Evolutionary conservation across 92 coral and sea anemone genomes (phyloP), one percentile per base, ranked within the genome.

Genomic region (Diadumene lineata): DNA sequence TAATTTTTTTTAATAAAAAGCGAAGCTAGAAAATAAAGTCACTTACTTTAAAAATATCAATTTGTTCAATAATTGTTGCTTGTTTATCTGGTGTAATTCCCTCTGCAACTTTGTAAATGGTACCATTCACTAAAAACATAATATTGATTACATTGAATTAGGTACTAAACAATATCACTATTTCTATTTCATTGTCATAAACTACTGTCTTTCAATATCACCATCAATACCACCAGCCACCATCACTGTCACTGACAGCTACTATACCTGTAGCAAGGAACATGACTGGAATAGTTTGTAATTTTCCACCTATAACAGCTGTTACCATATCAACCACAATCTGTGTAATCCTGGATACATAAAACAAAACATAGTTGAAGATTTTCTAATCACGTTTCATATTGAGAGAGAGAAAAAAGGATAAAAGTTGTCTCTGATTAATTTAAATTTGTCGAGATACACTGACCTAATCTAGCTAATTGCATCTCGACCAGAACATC

Each of bases 81-180:
- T 66, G 70, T 30, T 66, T 66, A 32, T 43, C 70, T 22, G 70
- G 43, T 15, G 88, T 34, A 34, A 71, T 24, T 21, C 82, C 82
- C 69, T 77, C 64, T 43, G 83, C 89, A 43, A 90, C 74, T 73
- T 90, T 90, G 75, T 80, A 84, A 31, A 90, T 81, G 6, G 96
- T 87, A 22, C 96, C 96, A 66, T 90, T 90, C 30, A 74, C 96
- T 90, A 68, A 10, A 31, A 73, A 21, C 11, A 38, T 38, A n/a
- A n/a, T n/a, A n/a, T n/a, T n/a, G n/a, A n/a, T n/a, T n/a, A n/a
- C n/a, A n/a, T n/a, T n/a, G n/a, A n/a, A n/a, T n/a, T n/a, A n/a
- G n/a, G n/a, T n/a, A n/a, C n/a, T n/a, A n/a, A n/a, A n/a, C n/a
- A n/a, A n/a, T n/a, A n/a, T n/a, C n/a, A n/a, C n/a, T n/a, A n/a